Evolutionary conservation across 2,797 vertebrate species (phyloP), one percentile per base, ranked within the genome.

Genomic region (Myotis daubentonii): DNA sequence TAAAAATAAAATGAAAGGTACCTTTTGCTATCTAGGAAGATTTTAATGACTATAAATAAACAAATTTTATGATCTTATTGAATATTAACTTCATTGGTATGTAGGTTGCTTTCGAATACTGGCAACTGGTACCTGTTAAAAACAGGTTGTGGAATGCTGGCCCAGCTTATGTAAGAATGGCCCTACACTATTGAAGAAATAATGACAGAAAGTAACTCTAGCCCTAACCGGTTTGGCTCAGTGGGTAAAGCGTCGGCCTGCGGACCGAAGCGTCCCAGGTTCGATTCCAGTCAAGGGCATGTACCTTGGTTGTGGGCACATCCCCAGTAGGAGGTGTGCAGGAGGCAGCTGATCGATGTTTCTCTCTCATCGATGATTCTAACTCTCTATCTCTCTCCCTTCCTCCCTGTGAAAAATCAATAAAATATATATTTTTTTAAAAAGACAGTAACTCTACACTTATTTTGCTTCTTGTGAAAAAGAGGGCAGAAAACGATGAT

Each of bases 401-500:
- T 47, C 12, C 47, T 47, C 47, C 15, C 47, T 47, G 13, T 47
- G 4, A 47, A 47, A 47, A 15, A 47, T 4, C 47, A 47, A 47
- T 47, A 47, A 47, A 47, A 47, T 0, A 47, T 47, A 44, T 44
- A 44, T 11, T 47, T 15, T 47, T 47, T 13, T 15, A 47, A 47
- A 47, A 47, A 13, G 47, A 47, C 11, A 60, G 25, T 22, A 84
- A 83, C 60, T 81, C 60, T 41, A 33, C 13, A 16, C 16, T 82
- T 70, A 47, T 47, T 83, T 83, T 72, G 28, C 62, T 76, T 95
- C 71, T 90, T 92, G 38, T 41, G 51, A 20, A 66, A 93, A 85
- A 79, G 28, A 91, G 28, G 49, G 70, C 47, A 74, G 72, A 79
- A 71, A 93, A 91, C 87, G 38, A 92, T 25, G 22, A 41, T 68